Evolutionary conservation across 2,888 invertebrate species (phyloP), one percentile per base, ranked within the genome.

Genomic region (Synanthedon myopaeformis): DNA sequence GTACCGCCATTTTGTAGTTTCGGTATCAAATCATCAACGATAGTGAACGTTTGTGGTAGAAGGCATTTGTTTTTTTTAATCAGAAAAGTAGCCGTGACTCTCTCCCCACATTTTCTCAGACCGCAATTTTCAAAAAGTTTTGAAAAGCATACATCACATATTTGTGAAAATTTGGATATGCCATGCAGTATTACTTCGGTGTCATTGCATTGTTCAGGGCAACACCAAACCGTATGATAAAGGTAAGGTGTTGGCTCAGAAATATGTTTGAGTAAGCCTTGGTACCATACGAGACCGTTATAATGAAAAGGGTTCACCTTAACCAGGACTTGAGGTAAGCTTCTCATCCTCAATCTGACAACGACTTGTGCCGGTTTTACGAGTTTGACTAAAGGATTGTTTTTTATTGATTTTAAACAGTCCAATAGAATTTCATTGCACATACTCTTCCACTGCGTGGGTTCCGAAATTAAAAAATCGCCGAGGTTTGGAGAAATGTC

Each of bases 161-260:
- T 83, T 1, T 79, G 86, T 1, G 79, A 72, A 3, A 60, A 55
- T 67, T 83, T 82, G 1, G 87, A 85, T 58, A 83, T 80, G 55
- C 69, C 75, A 10, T 69, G 76, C 52, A 82, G 57, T 53, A 87
- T 76, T 4, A 81, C 70, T 64, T 86, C 84, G 56, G 70, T 85
- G 2, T 74, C 76, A 58, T 85, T 83, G 58, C 87, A 87, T 57
- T 84, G 77, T 63, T 87, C 86, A n/a, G 81, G 82, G 55, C 87
- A 87, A 0, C 79, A 77, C 86, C 86, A 86, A 50, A 87, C 81
- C 0, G 83, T 75, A 58, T 87, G 85, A 55, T 74, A 76, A 13
- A 79, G 79, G 55, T 80, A 82, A 49, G 66, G 73, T 14, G 64
- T 66, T 2, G 79, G 72, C 58, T 82, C 83, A 0, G 82, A 71